Conservation (phyloP, 1,140 invertebrate genomes). For the Apis florea region DNA sequence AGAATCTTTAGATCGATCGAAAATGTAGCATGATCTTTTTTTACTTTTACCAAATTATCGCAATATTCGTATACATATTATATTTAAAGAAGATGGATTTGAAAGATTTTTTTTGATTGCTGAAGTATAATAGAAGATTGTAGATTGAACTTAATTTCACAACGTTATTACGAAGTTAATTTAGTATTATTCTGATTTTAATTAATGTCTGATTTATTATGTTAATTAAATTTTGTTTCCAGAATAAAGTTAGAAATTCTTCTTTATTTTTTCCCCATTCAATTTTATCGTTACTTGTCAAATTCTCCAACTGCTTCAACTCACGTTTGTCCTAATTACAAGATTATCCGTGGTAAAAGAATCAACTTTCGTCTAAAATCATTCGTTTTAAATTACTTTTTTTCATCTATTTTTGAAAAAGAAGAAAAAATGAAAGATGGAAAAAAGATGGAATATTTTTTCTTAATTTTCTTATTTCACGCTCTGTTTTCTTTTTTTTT, state of each 20-base stretch:
- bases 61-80: too few relatives aligned
- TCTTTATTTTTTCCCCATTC: not conserved
- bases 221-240: not conserved
- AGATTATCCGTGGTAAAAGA: not conserved
- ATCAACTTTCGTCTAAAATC: not conserved
- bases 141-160: too few relatives aligned
- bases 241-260: too few relatives aligned
- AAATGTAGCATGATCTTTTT: not conserved
- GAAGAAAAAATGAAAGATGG: not conserved
- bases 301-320: not conserved
- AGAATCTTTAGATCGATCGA: not conserved
- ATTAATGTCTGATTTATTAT: too few relatives aligned
- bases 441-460: not conserved
- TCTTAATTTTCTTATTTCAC: not conserved
- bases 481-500: not conserved
- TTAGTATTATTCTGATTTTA: too few relatives aligned
- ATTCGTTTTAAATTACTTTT: not conserved
- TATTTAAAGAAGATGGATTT: too few relatives aligned
- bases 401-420: too few relatives aligned
- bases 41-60: not conserved
- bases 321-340: constrained; percentile 4
- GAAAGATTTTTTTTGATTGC: too few relatives aligned
- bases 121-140: too few relatives aligned
- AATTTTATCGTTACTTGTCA: constrained; percentile 4
- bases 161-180: too few relatives aligned